Percentiles rank a stretch among this genome's conserved stretches.
Conservation (phyloP, 2,797 vertebrate species). For the Trachops cirrhosus region DNA sequence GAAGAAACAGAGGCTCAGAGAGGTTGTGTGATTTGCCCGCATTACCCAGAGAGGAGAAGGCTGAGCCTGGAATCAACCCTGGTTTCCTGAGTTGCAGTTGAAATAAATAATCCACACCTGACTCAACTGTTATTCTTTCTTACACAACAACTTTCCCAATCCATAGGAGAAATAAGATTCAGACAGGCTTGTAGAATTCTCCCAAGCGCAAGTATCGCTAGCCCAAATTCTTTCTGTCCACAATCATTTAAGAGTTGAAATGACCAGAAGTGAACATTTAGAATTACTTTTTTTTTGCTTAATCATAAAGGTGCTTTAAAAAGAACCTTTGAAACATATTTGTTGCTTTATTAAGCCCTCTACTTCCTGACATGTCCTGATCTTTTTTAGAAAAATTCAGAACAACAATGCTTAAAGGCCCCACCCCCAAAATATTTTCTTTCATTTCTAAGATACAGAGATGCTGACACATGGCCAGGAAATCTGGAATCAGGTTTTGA, state of each 20-base stretch:
- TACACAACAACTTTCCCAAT: background rate
- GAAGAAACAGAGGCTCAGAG: background rate
- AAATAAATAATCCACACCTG: background rate
- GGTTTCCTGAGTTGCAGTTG: background rate
- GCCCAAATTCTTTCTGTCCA: background rate
- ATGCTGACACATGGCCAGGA: background rate
- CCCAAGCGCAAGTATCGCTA: background rate
- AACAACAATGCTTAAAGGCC: slow-evolving; percentile 22
- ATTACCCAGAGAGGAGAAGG: background rate
- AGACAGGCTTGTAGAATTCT: background rate
- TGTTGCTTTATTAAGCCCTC: slow-evolving; percentile 1
- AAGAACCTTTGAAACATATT: slow-evolving; percentile 19
- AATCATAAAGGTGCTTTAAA: slow-evolving; percentile 14
- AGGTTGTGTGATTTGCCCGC: background rate
- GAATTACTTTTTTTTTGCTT: background rate
- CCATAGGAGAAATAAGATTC: background rate
- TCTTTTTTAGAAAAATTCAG: slow-evolving; percentile 48
- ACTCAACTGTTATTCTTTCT: slow-evolving; percentile 12
- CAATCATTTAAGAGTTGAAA: background rate
- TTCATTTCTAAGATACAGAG: slow-evolving; percentile 68
- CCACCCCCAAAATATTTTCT: slow-evolving; percentile 60
- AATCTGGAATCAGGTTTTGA: slow-evolving; percentile 27
- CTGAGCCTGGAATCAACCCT: background rate
- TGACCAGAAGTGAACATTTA: background rate
- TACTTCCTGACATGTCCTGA: background rate